Base-by-base conservation (phyloP, 2,113 vertebrate species). In the Chauna torquata region DNA sequence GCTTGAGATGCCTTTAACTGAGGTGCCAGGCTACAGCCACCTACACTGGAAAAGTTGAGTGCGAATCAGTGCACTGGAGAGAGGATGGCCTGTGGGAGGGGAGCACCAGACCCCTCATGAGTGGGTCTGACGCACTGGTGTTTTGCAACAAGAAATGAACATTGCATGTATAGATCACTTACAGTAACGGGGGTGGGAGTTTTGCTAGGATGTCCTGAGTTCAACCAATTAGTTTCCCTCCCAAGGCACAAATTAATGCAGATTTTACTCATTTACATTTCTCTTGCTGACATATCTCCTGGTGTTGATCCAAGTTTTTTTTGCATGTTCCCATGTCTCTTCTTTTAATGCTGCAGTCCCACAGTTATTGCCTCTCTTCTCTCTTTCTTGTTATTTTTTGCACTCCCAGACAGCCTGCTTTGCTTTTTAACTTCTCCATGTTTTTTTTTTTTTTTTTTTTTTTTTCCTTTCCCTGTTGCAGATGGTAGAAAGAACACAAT, bases 181-280 rank as follows among this genome's bases (percentile, higher is more conserved):
- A 59, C 52, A 12, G 57, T 38, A 88, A 92, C 2, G 58, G 74
- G 2, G 4, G 24, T 40, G 68, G 75, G 38, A 83, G 40, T 40
- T 49, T 59, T 47, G 34, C 12, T 49, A 79, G 59, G 59, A 7
- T 79, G 47, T 61, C 59, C 47, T 23, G 38, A 75, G 49, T 55
- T 81, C 79, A 88, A 50, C 66, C 87, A 81, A 82, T 79, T 85
- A 36, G 69, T 81, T 94, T 78, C 44, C 83, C 30, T 82, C 76
- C 30, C 55, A 55, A 92, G 61, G 36, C 59, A 93, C 16, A 78
- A 88, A 88, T 88, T 81, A 88, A 92, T 88, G 83, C 25, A 93
- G 40, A 88, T 95, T 92, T 88, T 71, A 68, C 69, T 71, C 42
- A 68, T 90, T 52, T 78, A 50, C 76, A 50, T 95, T 81, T 64